Evolutionary conservation across 2,888 invertebrate species (phyloP), one percentile per base, ranked within the genome.

Genomic region (Choreutis nemorana): DNA sequence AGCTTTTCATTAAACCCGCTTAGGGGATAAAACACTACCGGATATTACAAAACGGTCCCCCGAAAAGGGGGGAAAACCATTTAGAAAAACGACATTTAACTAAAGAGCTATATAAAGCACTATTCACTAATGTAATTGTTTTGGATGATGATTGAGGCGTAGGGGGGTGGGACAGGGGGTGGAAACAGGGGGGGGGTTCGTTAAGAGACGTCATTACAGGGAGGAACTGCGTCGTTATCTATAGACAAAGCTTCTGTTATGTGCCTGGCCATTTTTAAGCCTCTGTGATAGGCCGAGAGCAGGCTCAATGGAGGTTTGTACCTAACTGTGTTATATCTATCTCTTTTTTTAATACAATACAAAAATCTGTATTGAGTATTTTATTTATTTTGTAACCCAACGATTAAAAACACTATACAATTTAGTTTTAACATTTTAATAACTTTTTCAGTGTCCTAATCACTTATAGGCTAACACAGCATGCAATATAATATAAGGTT

Each of bases 201-300:
- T 72, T 70, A 68, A 55, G 50, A 57, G 59, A 56, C 58, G 48
- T 75, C 73, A 52, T 75, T 71, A 72, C 56, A 41, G 57, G 51
- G 59, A 66, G 73, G 73, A 75, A 63, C 61, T 49, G 42, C 51
- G 48, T 64, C 71, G 68, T 71, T 68, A 70, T 51, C 53, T 53
- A 55, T 45, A 72, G 61, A 75, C 72, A 75, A 72, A 66, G 72
- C 54, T 48, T 38, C 38, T 38, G 55, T 55, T 55, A 67, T 70
- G 50, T 65, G 49, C 64, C 55, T 61, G 54, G 65, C 63, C 70
- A 66, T 61, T 64, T 62, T 53, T 47, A 42, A 42, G 36, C 35
- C n/a, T 32, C 23, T 11, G 15, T 9, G 18, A 3, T 47, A 49
- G 48, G 15, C 22, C 33, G 27, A 43, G 55, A 54, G 60, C 27